Conservation (phyloP, 2,888 invertebrate species). For the Muschampia plurimacula region DNA sequence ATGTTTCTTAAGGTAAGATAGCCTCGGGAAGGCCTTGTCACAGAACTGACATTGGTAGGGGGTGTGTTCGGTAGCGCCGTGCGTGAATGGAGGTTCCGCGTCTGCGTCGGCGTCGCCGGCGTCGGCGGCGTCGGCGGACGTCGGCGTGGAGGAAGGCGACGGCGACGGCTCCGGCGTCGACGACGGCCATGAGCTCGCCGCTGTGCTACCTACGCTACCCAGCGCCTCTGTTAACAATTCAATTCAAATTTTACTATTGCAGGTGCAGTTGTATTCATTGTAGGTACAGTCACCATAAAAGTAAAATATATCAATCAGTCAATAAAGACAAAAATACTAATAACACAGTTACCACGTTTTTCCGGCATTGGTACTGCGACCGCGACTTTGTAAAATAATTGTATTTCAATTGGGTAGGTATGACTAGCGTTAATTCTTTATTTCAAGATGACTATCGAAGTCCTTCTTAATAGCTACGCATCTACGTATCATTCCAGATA, state of each 20-base stretch:
- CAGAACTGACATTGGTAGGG: conserved; percentile 97
- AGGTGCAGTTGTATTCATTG: too few relatives aligned
- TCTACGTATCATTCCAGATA: too few relatives aligned
- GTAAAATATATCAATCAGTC: too few relatives aligned
- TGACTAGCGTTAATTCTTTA: too few relatives aligned
- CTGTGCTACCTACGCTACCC: conserved; percentile 88
- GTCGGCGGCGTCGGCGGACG: conserved; percentile 88
- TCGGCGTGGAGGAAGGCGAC: conserved; percentile 88
- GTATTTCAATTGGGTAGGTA: too few relatives aligned
- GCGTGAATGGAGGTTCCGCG: conserved; percentile 87
- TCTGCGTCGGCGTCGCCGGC: conserved; percentile 83
- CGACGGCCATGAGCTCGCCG: conserved; percentile 89
- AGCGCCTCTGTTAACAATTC: conserved; percentile 82
- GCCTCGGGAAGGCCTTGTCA: conserved; percentile 95
- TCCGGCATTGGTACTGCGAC: too few relatives aligned
- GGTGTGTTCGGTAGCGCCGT: conserved; percentile 90
- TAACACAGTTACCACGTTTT: too few relatives aligned
- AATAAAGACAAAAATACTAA: too few relatives aligned
- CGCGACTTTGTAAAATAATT: too few relatives aligned
- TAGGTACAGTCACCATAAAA: too few relatives aligned
- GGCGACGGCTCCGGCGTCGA: conserved; percentile 87
- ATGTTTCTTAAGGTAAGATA: conserved; percentile 95
- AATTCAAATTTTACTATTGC: background rate
- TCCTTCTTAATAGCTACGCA: too few relatives aligned
- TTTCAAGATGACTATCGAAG: too few relatives aligned